These are phyloP conservation scores for Diploptera punctata DNA, from an alignment of 2,888 invertebrate genomes.

Conservation along the genomic window DNA sequence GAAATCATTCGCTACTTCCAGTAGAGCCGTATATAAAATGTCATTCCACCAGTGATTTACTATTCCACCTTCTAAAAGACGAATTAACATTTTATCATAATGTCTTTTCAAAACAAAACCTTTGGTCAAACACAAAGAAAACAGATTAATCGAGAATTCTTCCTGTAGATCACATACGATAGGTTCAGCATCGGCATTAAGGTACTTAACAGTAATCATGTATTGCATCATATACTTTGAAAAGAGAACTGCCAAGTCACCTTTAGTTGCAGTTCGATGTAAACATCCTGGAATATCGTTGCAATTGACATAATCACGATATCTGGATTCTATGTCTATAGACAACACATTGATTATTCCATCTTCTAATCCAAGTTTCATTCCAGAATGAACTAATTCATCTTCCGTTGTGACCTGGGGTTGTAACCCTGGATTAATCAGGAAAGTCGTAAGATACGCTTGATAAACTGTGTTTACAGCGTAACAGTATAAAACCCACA, in stretches of 20 bases:
- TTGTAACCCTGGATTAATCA: slow-evolving; percentile 8
- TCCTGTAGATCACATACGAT: background rate
- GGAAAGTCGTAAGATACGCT: slow-evolving; percentile 2
- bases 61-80: background rate
- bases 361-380: background rate
- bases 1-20: background rate
- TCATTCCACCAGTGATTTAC: background rate
- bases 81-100: background rate
- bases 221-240: background rate
- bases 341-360: background rate
- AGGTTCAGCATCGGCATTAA: background rate
- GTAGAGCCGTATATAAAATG: background rate
- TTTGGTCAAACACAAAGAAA: background rate
- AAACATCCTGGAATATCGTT: background rate
- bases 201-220: background rate
- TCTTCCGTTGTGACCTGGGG: background rate
- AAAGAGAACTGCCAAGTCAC: background rate
- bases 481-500: slow-evolving; percentile 5
- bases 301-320: background rate
- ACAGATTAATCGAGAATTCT: background rate
- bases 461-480: slow-evolving; percentile 21
- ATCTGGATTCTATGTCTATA: background rate
- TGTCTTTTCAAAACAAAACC: background rate
- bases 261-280: background rate
- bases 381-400: slow-evolving; percentile 15